These are phyloP conservation scores for Pachydiplax longipennis DNA, from an alignment of 2,888 invertebrate species.

Conservation along the genomic window DNA sequence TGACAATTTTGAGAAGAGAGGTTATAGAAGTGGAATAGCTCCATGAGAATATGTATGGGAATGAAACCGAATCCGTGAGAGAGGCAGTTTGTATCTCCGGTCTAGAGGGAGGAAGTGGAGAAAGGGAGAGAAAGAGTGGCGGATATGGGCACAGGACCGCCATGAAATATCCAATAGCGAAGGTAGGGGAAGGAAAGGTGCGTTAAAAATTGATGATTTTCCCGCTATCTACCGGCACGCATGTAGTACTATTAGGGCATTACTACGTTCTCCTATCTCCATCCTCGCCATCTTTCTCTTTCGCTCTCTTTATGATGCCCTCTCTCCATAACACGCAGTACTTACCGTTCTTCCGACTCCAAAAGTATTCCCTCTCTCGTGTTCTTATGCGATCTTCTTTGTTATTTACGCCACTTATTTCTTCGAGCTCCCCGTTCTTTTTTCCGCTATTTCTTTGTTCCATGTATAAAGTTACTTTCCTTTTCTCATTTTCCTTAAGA, in stretches of 20 bases:
- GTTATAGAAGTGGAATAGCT: not conserved
- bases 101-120: not conserved
- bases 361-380: not conserved
- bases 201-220: conserved; percentile 38
- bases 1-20: conserved; percentile 8
- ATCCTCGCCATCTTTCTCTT: not conserved
- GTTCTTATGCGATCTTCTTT: not conserved
- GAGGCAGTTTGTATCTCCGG: conserved; percentile 38
- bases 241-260: not conserved
- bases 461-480: not conserved
- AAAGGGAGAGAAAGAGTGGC: not conserved
- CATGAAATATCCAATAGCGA: conserved; percentile 32
- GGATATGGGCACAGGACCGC: conserved; percentile 3
- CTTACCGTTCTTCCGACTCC: not conserved
- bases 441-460: not conserved
- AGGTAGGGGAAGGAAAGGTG: conserved; percentile 1
- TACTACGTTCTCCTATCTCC: not conserved
- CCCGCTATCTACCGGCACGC: not conserved
- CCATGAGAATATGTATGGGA: conserved; percentile 24
- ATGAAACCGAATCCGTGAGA: conserved; percentile 36
- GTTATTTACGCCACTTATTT: not conserved
- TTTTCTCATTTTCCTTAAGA: not conserved
- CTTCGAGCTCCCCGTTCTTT: not conserved
- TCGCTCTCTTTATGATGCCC: not conserved
- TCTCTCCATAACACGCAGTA: not conserved